Base-by-base conservation (phyloP, 2,113 vertebrate genomes). In the Thunnus thynnus region DNA sequence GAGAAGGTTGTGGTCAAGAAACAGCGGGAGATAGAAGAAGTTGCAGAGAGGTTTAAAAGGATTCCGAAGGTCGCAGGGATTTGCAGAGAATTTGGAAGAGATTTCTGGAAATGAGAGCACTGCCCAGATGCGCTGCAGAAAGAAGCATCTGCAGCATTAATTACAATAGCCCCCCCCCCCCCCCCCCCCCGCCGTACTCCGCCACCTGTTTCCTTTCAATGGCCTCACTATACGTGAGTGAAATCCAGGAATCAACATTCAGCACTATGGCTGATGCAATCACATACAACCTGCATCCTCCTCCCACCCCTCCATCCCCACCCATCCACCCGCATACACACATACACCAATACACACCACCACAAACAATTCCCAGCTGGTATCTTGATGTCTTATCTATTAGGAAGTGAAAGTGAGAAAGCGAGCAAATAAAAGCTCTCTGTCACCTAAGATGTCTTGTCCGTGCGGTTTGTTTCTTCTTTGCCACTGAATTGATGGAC, bases 121-220 rank as follows among this genome's bases (percentile, higher is more conserved):
- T 91, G 80, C 72, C 92, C 94, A 95, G 92, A 93, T 93, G 93
- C 76, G 85, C 81, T 67, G 87, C 84, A 80, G 84, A 89, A 87
- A 92, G 86, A 84, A 86, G 88, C 91, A 95, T 94, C 93, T 94
- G 93, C 89, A 91, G 88, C 89, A 93, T 93, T 95, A 95, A 95
- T 96, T 95, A 95, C 92, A 94, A 92, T 91, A 86, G 64, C 74
- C 72, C 58, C 56, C 50, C 65, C 44, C 56, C 20, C 20, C 20
- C 20, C 20, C 20, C 57, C 57, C 51, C 70, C 84, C 78, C 27
- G n/a, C 82, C 63, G 54, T 79, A 84, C 84, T 86, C 80, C 9
- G 47, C 92, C 91, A 94, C 93, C 93, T 91, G 93, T 92, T 93
- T 93, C 86, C 84, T 92, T 91, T 93, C 82, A 88, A 89, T 84